Evolutionary conservation across 2,888 invertebrate genomes (phyloP).

Genomic region (Dexiosoma caninum): DNA sequence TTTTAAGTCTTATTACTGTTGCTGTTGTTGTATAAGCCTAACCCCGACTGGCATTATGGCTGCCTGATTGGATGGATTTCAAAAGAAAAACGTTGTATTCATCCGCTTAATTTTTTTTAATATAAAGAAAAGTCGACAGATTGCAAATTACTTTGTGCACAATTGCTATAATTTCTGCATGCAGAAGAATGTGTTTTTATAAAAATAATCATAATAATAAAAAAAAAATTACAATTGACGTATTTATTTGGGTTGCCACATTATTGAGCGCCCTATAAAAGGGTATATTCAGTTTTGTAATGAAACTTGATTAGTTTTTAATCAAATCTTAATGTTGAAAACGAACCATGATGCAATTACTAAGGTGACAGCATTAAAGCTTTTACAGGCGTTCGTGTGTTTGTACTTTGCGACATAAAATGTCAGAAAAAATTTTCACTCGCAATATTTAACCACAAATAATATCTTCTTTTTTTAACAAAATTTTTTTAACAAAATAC

Average conservation of each 20-base stretch:
- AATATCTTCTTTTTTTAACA: too few species aligned
- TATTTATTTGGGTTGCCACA: constrained; percentile 11
- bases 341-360: too few species aligned
- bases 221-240: not conserved
- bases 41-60: constrained; percentile 34
- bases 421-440: too few species aligned
- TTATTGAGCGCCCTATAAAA: too few species aligned
- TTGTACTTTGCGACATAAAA: too few species aligned
- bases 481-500: too few species aligned
- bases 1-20: constrained; percentile 27
- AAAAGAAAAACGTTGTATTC: constrained; percentile 45
- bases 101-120: constrained; percentile 49
- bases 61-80: constrained; percentile 52
- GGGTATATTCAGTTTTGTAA: too few species aligned
- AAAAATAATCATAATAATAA: not conserved
- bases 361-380: too few species aligned
- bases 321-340: too few species aligned
- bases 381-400: too few species aligned
- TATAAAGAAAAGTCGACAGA: constrained; percentile 63
- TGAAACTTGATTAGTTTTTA: too few species aligned
- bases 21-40: constrained; percentile 31
- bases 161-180: constrained; percentile 65
- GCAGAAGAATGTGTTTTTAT: constrained; percentile 41
- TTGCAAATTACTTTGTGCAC: constrained; percentile 66
- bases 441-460: too few species aligned